Percentiles rank a stretch among this genome's conserved stretches.
These are phyloP conservation scores for Dicycla oo DNA, from an alignment of 2,888 invertebrate genomes.

Conservation along the genomic window DNA sequence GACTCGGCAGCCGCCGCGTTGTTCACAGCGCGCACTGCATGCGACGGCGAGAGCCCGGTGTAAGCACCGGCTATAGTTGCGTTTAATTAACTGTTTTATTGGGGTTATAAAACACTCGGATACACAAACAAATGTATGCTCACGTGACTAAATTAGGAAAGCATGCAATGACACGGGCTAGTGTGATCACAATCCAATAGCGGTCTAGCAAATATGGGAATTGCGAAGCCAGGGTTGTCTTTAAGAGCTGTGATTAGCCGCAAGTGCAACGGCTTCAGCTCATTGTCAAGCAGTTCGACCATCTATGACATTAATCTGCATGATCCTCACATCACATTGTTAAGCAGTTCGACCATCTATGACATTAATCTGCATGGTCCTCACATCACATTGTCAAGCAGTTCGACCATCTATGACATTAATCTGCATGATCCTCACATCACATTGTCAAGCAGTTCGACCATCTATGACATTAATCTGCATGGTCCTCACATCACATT, in stretches of 20 bases:
- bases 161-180: background rate
- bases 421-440: no score
- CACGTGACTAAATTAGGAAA: slow-evolving; percentile 13
- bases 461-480: no score
- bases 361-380: background rate
- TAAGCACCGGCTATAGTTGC: background rate
- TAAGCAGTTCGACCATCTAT: no score
- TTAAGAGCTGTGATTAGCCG: background rate
- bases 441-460: no score
- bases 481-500: no score
- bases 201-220: background rate
- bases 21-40: background rate
- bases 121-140: background rate
- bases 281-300: background rate
- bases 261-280: background rate
- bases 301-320: background rate
- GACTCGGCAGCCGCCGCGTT: background rate
- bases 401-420: no score
- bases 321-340: no score
- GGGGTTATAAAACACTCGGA: slow-evolving; percentile 16
- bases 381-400: no score
- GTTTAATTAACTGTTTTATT: slow-evolving; percentile 38
- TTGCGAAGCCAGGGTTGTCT: background rate
- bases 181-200: background rate
- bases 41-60: background rate